phyloP scores from a whole-genome alignment of 2,888 invertebrate species.

The Orthosia gracilis region DNA sequence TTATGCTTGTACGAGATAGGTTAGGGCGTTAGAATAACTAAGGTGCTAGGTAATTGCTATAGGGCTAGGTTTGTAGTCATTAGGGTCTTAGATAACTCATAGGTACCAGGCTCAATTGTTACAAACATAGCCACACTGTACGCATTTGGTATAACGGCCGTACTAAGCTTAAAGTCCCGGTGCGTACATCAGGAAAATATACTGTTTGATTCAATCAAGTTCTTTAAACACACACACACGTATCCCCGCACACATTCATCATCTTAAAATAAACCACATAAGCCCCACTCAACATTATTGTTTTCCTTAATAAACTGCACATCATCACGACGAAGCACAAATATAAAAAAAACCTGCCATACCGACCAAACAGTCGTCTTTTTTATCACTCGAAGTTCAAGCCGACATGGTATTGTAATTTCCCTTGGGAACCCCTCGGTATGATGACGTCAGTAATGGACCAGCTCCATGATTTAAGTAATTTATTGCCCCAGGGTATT shows the following conservation, averaged over 20 bases:
- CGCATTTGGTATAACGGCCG: too few species aligned
- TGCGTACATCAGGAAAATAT: not conserved
- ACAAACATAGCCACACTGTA: too few species aligned
- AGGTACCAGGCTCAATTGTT: too few species aligned
- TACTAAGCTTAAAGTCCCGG: too few species aligned
- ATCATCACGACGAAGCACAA: constrained; percentile 10
- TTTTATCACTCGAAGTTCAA: constrained; percentile 65
- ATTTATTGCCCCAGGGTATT: constrained; percentile 57
- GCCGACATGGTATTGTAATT: constrained; percentile 65
- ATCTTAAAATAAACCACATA: not conserved
- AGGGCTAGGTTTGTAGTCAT: too few species aligned
- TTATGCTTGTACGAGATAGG: too few species aligned
- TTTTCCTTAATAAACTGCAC: constrained; percentile 3
- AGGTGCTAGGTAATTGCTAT: too few species aligned
- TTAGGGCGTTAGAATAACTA: too few species aligned
- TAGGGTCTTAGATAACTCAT: too few species aligned
- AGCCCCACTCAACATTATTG: constrained; percentile 8
- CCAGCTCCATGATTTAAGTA: constrained; percentile 59
- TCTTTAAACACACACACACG: too few species aligned
- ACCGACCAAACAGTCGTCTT: constrained; percentile 37
- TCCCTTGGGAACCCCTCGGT: constrained; percentile 61
- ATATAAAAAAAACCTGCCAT: constrained; percentile 2
- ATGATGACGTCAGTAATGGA: constrained; percentile 64
- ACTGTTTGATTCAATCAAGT: not conserved
- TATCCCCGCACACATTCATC: not conserved